Base-by-base conservation (phyloP, 2,797 vertebrate genomes). In the Percopsis omiscomaycus region DNA sequence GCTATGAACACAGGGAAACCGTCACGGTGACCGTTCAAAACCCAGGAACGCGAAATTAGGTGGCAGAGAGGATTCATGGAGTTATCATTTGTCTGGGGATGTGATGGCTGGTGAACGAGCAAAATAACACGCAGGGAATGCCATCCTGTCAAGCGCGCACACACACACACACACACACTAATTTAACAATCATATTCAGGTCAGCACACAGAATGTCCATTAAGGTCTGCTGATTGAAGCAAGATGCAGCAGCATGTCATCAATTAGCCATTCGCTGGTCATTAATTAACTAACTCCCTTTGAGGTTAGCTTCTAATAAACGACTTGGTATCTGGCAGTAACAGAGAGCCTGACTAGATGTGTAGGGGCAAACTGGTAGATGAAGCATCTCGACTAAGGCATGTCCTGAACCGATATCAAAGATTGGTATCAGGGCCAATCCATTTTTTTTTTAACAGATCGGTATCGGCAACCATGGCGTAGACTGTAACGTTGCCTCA, bases 261-360 rank as follows among this genome's bases (percentile, higher is more conserved):
- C 55, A 50, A 56, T 74, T 63, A 64, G 47, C 63, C 46, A 49
- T 73, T 68, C 51, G 72, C 37, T 59, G 55, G 47, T 61, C 45
- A 55, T 14, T 16, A 53, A 57, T 60, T 44, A 15, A 60, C 37
- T 5, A 42, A 42, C 37, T 64, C 47, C 64, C 62, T 12, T 62
- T 59, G 22, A 55, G 28, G 42, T 5, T 58, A 42, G 66, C 66
- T 71, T 55, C 61, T 55, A 3, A 57, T 37, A 49, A 68, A 69
- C 54, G 50, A 62, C 57, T 68, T 61, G 29, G 54, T 69, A 46
- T 49, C 27, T 59, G 51, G 53, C 47, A 42, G 51, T 16, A 59
- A 74, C 77, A 80, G 79, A 76, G 64, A 65, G 68, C 44, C 16
- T 77, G 64, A 69, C 65, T 70, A 45, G 53, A 52, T 46, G 13